Conservation (phyloP, 2,888 invertebrate genomes). For the Heteropelma amictum region DNA sequence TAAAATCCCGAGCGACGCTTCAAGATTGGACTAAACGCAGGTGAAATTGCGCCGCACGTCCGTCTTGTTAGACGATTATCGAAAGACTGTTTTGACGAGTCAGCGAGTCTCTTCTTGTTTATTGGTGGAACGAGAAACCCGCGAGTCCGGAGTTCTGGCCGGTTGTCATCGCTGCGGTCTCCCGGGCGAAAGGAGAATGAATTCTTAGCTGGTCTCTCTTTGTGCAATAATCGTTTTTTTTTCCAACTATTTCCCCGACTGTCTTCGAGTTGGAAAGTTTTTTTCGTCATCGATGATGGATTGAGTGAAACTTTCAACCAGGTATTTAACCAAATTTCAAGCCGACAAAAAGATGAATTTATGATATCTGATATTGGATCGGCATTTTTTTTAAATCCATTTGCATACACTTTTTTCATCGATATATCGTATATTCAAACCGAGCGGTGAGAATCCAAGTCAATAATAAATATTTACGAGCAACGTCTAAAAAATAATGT, state of each 20-base stretch:
- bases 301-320: too few species aligned
- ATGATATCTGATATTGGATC: too few species aligned
- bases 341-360: too few species aligned
- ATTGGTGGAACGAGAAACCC: conserved; percentile 28
- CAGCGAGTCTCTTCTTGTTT: conserved; percentile 59
- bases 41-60: conserved; percentile 34
- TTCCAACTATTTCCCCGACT: not conserved
- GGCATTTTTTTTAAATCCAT: too few species aligned
- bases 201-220: conserved; percentile 56
- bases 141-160: conserved; percentile 17
- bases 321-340: too few species aligned
- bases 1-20: not conserved
- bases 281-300: too few species aligned
- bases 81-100: conserved; percentile 66
- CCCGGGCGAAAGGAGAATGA: conserved; percentile 62
- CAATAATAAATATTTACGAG: too few species aligned
- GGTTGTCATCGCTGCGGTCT: conserved; percentile 20
- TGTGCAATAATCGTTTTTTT: conserved; percentile 50
- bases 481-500: too few species aligned
- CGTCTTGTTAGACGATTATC: conserved; percentile 55
- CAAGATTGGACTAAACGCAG: not conserved
- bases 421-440: too few species aligned
- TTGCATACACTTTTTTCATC: too few species aligned
- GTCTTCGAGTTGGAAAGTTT: not conserved
- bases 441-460: too few species aligned